Evolutionary conservation across 2,888 invertebrate species (phyloP), one percentile per base, ranked within the genome.

Genomic region (Aporophyla nigra): DNA sequence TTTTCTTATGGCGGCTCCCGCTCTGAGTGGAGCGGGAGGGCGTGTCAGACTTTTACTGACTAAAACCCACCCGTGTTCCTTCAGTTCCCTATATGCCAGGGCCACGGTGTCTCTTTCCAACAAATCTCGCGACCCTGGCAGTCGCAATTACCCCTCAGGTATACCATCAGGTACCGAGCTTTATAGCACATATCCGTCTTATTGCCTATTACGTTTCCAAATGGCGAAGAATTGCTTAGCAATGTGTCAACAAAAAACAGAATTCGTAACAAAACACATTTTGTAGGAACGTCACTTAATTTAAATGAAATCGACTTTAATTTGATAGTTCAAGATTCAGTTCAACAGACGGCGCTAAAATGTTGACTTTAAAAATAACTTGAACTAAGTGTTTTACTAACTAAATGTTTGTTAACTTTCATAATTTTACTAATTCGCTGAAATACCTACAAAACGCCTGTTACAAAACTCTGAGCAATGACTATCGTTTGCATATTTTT

Each of bases 401-500:
- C 7, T 9, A 9, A 43, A 46, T 46, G 10, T 0, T 46, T 46
- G 43, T 10, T 40, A 12, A 46, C 43, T 46, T 33, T 46, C 10
- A 24, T 62, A 14, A 33, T 33, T 10, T 21, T 6, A 24, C 5
- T 5, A 19, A 14, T 40, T 53, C 21, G 2, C 19, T 6, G 24
- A 7, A 9, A 21, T 33, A 33, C n/a, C 33, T 4, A 43, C 14
- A 14, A 40, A 84, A 71, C 89, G 89, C 87, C 87, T 87, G 63
- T 33, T n/a, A 62, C 12, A 80, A 82, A 68, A 69, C 43, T 27
- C n/a, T 12, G 78, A 83, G 89, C 87, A 88, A 86, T 72, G 43
- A 24, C 69, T 66, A 27, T 67, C 24, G 54, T 81, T 82, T 66
- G 67, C 54, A 79, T 80, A 73, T n/a, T 72, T 83, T 58, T 33